Conservation (phyloP, 92 coral and sea anemone genomes). For the Phenganax stokvisi region DNA sequence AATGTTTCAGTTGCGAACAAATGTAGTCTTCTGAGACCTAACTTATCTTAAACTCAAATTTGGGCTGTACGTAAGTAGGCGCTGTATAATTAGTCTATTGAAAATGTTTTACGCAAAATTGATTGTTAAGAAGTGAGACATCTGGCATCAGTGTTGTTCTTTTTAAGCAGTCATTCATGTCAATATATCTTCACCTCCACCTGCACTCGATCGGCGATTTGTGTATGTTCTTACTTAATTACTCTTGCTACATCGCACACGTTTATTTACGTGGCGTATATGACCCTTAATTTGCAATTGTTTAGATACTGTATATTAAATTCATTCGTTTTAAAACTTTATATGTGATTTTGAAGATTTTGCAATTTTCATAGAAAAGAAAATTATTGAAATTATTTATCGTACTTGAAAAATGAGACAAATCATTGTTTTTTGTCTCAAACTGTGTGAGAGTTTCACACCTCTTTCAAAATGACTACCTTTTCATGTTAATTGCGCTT, state of each 20-base stretch:
- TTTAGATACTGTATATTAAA: neutral
- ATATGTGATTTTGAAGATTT: too few relatives aligned
- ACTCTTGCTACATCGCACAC: constrained; percentile 21
- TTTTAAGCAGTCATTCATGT: constrained; percentile 38
- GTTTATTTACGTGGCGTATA: constrained; percentile 1
- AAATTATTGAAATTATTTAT: neutral
- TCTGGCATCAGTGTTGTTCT: constrained; percentile 34
- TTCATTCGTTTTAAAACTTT: neutral
- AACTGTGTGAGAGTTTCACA: neutral
- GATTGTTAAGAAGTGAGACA: constrained; percentile 32
- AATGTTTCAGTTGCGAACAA: neutral
- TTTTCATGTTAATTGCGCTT: constrained; percentile 19
- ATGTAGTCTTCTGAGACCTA: neutral
- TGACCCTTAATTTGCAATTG: constrained; percentile 29
- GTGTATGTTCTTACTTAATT: constrained; percentile 18
- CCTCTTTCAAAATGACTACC: neutral
- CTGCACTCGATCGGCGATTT: neutral
- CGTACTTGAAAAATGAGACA: too few relatives aligned
- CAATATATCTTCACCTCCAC: constrained; percentile 32
- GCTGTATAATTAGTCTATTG: constrained; percentile 29
- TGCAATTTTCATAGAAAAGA: neutral
- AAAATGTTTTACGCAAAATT: constrained; percentile 19
- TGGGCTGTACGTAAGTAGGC: neutral
- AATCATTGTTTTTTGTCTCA: too few relatives aligned
- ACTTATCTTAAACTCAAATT: too few relatives aligned